phyloP scores from a whole-genome alignment of 2,888 invertebrate species.

The Mythimna impura region DNA sequence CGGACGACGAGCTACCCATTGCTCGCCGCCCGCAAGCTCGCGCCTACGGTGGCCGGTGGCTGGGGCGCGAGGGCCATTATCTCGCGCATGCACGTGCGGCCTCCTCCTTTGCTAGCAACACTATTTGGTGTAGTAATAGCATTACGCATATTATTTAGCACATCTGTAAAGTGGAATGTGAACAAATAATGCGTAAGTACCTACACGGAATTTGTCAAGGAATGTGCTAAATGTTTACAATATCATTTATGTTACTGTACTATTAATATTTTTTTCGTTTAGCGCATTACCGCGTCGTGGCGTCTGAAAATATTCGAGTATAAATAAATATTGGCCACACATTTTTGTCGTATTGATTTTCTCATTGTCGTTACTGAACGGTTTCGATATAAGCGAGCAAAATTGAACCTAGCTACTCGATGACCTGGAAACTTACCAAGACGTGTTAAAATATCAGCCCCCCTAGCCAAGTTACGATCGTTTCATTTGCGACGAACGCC shows the following conservation, averaged over 20 bases:
- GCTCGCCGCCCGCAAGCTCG: too few relatives aligned
- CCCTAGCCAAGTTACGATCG: too few relatives aligned
- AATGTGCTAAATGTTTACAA: constrained; percentile 36
- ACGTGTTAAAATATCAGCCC: too few relatives aligned
- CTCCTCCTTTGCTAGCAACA: too few relatives aligned
- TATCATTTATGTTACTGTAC: background rate
- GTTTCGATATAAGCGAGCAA: background rate
- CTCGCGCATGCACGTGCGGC: too few relatives aligned
- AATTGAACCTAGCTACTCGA: background rate
- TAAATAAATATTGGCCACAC: constrained; percentile 21
- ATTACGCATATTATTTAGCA: constrained; percentile 21
- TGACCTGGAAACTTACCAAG: background rate
- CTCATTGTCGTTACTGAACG: background rate
- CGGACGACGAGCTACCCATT: too few relatives aligned
- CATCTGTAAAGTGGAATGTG: background rate
- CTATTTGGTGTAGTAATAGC: too few relatives aligned
- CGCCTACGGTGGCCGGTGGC: too few relatives aligned
- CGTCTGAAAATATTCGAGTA: constrained; percentile 10
- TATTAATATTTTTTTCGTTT: constrained; percentile 20
- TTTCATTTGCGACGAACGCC: too few relatives aligned
- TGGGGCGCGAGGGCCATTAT: too few relatives aligned
- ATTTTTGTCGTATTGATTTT: background rate
- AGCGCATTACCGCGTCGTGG: constrained; percentile 11
- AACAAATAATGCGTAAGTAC: constrained; percentile 29
- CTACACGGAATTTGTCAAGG: constrained; percentile 41